These are phyloP conservation scores for Caligus rogercresseyi DNA, from an alignment of 1,140 invertebrate genomes.

Conservation along the genomic window DNA sequence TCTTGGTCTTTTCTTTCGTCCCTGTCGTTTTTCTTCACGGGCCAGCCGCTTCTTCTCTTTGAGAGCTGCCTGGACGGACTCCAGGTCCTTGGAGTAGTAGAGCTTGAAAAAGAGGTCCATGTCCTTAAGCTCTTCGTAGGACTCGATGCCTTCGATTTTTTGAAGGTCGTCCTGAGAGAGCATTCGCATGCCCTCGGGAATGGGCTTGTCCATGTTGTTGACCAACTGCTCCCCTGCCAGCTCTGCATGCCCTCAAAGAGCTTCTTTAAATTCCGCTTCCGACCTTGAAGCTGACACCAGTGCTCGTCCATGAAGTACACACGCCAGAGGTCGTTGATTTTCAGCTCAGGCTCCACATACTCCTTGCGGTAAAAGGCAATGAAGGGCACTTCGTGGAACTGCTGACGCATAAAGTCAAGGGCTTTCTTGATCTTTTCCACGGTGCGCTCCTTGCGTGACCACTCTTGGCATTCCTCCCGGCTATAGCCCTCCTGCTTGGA, in stretches of 20 bases:
- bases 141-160: constrained; percentile 48
- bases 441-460: constrained; percentile 34
- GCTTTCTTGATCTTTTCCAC: constrained; percentile 80
- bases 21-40: constrained; percentile 32
- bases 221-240: constrained; percentile 71
- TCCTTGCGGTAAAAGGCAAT: constrained; percentile 98
- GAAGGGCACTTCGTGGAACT: constrained; percentile 87
- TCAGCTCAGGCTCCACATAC: constrained; percentile 77
- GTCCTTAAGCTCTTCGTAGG: constrained; percentile 75
- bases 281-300: constrained; percentile 70
- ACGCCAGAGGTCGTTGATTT: constrained; percentile 87
- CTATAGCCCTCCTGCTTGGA: constrained; percentile 18
- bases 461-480: constrained; percentile 21
- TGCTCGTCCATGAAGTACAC: constrained; percentile 83
- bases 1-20: constrained; percentile 38
- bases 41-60: constrained; percentile 38
- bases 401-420: constrained; percentile 86
- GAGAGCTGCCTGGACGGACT: constrained; percentile 56
- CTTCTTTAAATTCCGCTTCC: constrained; percentile 61
- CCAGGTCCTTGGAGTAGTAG: constrained; percentile 71
- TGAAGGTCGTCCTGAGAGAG: constrained; percentile 75
- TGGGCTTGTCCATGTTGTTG: constrained; percentile 57
- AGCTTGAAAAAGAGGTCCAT: constrained; percentile 80
- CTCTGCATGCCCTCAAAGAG: constrained; percentile 82
- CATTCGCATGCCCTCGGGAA: constrained; percentile 59